phyloP scores from a whole-genome alignment of 2,113 vertebrate genomes.

The Glaucidium brasilianum region DNA sequence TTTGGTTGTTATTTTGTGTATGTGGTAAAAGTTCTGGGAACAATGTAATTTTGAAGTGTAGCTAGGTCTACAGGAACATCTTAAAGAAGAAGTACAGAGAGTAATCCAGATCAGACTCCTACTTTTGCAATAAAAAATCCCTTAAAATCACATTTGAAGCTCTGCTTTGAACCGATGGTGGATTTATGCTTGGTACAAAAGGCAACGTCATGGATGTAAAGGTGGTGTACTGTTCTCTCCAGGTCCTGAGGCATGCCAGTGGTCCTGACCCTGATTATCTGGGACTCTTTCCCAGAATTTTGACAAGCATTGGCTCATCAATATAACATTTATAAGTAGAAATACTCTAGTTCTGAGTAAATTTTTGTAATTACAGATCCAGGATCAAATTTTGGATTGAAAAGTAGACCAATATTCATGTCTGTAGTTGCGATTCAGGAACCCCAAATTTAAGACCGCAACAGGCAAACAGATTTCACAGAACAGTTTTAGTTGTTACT shows the following conservation, averaged over 20 bases:
- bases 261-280: not conserved
- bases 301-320: not conserved
- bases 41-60: not conserved
- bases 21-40: not conserved
- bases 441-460: not conserved
- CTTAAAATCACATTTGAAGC: not conserved
- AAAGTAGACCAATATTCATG: not conserved
- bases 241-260: accelerated
- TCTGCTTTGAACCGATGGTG: not conserved
- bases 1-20: not conserved
- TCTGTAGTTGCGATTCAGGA: not conserved
- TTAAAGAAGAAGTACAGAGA: not conserved
- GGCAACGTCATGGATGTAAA: not conserved
- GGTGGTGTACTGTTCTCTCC: not conserved
- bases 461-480: not conserved
- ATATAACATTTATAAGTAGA: not conserved
- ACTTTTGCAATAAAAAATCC: not conserved
- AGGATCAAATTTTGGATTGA: not conserved
- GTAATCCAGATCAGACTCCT: not conserved
- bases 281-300: not conserved
- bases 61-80: not conserved
- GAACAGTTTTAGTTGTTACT: not conserved
- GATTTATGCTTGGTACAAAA: not conserved
- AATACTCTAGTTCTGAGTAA: not conserved
- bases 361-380: not conserved